Conservation (phyloP, 1,140 invertebrate species). For the Euschistus heros region DNA sequence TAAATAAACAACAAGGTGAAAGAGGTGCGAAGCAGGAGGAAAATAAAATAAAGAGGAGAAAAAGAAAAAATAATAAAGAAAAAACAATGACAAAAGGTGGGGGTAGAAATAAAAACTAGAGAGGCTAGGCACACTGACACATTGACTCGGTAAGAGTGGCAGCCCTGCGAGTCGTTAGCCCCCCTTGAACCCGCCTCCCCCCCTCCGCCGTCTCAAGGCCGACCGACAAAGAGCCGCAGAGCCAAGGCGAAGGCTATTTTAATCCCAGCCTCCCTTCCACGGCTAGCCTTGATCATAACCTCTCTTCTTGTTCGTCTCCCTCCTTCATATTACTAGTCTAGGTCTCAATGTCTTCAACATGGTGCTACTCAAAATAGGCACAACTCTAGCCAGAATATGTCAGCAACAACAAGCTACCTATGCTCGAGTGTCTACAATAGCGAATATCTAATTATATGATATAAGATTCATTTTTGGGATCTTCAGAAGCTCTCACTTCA, state of each 20-base stretch:
- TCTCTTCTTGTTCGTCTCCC: not conserved
- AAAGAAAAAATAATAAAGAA: not conserved
- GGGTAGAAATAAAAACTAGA: constrained; percentile 10
- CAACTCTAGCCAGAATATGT: too few species aligned
- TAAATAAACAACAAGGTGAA: not conserved
- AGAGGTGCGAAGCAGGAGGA: not conserved
- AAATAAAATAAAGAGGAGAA: not conserved
- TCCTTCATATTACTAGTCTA: too few species aligned
- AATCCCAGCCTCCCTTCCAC: not conserved
- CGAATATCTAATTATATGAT: too few species aligned
- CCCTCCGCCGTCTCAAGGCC: constrained; percentile 2
- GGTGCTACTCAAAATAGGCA: too few species aligned
- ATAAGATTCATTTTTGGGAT: too few species aligned
- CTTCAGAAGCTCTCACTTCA: too few species aligned
- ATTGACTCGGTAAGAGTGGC: constrained; percentile 7
- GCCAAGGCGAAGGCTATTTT: constrained; percentile 15
- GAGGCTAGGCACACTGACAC: not conserved
- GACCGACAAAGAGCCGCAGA: not conserved
- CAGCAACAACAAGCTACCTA: too few species aligned
- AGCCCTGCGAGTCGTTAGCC: constrained; percentile 12
- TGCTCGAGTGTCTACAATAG: too few species aligned
- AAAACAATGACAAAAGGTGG: not conserved
- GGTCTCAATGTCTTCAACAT: too few species aligned
- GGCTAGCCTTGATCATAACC: constrained; percentile 15
- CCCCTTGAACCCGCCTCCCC: constrained; percentile 10